Evolutionary conservation across 2,797 vertebrate species (phyloP).

Genomic region (Serranus cabrilla): DNA sequence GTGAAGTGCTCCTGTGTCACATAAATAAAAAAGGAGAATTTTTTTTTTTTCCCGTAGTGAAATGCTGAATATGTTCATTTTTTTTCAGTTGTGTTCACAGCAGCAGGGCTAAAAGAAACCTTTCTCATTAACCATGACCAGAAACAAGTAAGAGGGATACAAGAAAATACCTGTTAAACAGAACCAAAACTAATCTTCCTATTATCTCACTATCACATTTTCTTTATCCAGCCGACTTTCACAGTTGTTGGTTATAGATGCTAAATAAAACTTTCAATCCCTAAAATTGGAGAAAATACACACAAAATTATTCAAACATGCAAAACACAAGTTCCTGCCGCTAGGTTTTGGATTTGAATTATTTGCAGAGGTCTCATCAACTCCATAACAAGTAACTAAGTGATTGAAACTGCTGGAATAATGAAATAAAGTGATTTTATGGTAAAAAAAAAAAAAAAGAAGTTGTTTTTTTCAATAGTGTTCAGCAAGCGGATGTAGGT

Average conservation of each 20-base stretch:
- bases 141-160: slow-evolving; percentile 37
- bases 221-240: slow-evolving; percentile 47
- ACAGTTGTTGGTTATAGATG: slow-evolving; percentile 43
- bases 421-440: too few species aligned
- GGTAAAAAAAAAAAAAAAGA: too few species aligned
- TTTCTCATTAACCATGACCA: slow-evolving; percentile 48
- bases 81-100: slow-evolving; percentile 39
- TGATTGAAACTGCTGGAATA: too few species aligned
- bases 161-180: slow-evolving; percentile 34
- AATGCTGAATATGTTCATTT: slow-evolving; percentile 17
- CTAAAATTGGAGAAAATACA: slow-evolving; percentile 9
- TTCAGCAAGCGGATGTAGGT: too few species aligned
- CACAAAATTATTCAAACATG: too few species aligned
- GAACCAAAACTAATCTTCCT: slow-evolving; percentile 56
- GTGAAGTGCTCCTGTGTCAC: slow-evolving; percentile 17
- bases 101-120: slow-evolving; percentile 23
- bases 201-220: slow-evolving; percentile 58
- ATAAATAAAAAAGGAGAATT: background rate
- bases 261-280: slow-evolving; percentile 58
- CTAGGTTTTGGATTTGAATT: too few species aligned
- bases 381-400: too few species aligned
- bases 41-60: background rate
- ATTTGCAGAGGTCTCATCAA: too few species aligned
- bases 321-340: too few species aligned
- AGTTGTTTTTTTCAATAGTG: too few species aligned